Conservation (phyloP, 2,888 invertebrate genomes). For the Aethes cnicana region DNA sequence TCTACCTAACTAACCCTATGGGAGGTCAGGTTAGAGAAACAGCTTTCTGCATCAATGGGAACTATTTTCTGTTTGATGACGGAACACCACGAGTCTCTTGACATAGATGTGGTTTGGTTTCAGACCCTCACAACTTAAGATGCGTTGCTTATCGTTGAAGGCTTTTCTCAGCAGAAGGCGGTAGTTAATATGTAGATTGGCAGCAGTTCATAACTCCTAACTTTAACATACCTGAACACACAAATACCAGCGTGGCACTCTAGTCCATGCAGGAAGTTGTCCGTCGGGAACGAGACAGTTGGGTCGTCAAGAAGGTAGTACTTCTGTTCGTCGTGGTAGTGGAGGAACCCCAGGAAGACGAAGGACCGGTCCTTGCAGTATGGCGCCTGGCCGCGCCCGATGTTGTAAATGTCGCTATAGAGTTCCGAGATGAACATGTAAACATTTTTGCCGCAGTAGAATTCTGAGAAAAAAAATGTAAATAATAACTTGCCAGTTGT, state of each 20-base stretch:
- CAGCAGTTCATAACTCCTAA: no score
- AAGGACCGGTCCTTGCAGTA: constrained; percentile 65
- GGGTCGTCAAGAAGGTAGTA: constrained; percentile 72
- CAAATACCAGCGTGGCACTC: constrained; percentile 70
- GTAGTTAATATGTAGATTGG: no score
- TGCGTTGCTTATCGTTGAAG: no score
- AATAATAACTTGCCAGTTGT: neutral
- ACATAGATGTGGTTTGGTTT: no score
- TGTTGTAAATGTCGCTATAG: constrained; percentile 73
- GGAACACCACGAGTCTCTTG: no score
- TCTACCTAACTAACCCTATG: no score
- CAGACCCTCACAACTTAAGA: no score
- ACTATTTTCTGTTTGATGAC: no score
- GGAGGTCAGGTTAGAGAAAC: no score
- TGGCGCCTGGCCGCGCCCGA: constrained; percentile 62
- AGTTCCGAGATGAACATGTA: constrained; percentile 71
- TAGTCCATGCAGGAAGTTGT: constrained; percentile 70
- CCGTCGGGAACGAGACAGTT: constrained; percentile 61
- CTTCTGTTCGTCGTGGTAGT: constrained; percentile 62
- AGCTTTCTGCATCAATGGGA: no score
- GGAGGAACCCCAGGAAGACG: constrained; percentile 71
- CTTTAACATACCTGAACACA: constrained; percentile 74
- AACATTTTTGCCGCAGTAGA: constrained; percentile 73
- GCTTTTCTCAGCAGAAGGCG: no score
- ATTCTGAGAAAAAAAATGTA: constrained; percentile 50